Percentiles rank a stretch among this genome's conserved stretches.
phyloP scores from a whole-genome alignment of 92 coral and sea anemone genomes.

The Meandrina meandrites region DNA sequence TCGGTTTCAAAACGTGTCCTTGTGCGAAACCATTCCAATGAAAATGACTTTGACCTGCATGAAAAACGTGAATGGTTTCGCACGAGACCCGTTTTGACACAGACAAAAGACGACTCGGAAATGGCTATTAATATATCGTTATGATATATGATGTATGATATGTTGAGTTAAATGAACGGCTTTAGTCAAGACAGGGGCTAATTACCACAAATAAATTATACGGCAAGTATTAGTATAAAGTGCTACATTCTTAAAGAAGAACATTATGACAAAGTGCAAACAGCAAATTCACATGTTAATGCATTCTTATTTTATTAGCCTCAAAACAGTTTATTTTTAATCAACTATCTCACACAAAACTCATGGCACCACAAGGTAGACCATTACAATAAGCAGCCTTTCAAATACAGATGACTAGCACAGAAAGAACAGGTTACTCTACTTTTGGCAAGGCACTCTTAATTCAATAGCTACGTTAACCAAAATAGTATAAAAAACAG shows the following conservation, averaged over 20 bases:
- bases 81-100: no score
- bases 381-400: background rate
- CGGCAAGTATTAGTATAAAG: background rate
- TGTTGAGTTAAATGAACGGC: no score
- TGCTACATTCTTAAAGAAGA: background rate
- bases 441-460: background rate
- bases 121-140: no score
- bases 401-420: background rate
- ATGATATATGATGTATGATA: no score
- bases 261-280: background rate
- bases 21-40: no score
- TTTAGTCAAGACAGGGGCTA: background rate
- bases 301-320: background rate
- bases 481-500: background rate
- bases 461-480: background rate
- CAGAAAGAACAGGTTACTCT: background rate
- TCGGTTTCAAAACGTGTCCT: no score
- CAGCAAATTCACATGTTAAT: background rate
- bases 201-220: background rate
- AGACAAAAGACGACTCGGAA: no score
- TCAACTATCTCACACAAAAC: background rate
- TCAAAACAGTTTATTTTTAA: background rate
- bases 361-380: background rate
- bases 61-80: no score
- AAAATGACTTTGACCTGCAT: no score